phyloP scores from a whole-genome alignment of 2,797 vertebrate genomes.

The Rhabdomys pumilio region DNA sequence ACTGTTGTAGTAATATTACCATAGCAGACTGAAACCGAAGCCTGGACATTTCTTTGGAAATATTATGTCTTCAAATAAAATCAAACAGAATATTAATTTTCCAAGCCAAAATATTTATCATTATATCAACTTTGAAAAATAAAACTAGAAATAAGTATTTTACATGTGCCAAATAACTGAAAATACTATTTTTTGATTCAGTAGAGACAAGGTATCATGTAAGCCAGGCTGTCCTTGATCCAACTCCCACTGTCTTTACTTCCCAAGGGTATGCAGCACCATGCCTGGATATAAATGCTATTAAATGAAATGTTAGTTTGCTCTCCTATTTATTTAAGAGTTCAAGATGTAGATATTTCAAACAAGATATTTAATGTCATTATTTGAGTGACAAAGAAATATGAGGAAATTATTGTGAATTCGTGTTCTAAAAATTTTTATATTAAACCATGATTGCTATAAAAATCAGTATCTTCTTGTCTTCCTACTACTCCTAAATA shows the following conservation, averaged over 20 bases:
- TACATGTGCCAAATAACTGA: slow-evolving; percentile 57
- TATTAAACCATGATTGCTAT: slow-evolving; percentile 46
- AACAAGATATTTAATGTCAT: slow-evolving; percentile 47
- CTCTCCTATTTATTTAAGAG: slow-evolving; percentile 43
- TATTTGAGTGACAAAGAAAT: slow-evolving; percentile 52
- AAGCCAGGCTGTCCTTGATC: not conserved
- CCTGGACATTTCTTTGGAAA: slow-evolving; percentile 70
- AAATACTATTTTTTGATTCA: not conserved
- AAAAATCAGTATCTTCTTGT: slow-evolving; percentile 58
- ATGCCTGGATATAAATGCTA: slow-evolving; percentile 3
- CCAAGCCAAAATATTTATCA: slow-evolving; percentile 19
- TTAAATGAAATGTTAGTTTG: slow-evolving; percentile 60
- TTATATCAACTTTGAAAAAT: slow-evolving; percentile 61
- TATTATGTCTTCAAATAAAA: slow-evolving; percentile 61
- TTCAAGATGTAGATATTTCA: slow-evolving; percentile 55
- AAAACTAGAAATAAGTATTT: slow-evolving; percentile 63
- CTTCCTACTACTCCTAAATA: not conserved
- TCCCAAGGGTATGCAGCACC: not conserved
- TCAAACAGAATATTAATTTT: slow-evolving; percentile 64
- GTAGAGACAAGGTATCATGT: not conserved
- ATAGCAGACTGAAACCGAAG: slow-evolving; percentile 55
- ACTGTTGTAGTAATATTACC: slow-evolving; percentile 45
- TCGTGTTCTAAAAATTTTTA: slow-evolving; percentile 62
- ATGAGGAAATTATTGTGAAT: slow-evolving; percentile 69
- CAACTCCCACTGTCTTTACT: not conserved